These are phyloP conservation scores for Formica exsecta DNA, from an alignment of 1,140 invertebrate genomes.

Conservation along the genomic window DNA sequence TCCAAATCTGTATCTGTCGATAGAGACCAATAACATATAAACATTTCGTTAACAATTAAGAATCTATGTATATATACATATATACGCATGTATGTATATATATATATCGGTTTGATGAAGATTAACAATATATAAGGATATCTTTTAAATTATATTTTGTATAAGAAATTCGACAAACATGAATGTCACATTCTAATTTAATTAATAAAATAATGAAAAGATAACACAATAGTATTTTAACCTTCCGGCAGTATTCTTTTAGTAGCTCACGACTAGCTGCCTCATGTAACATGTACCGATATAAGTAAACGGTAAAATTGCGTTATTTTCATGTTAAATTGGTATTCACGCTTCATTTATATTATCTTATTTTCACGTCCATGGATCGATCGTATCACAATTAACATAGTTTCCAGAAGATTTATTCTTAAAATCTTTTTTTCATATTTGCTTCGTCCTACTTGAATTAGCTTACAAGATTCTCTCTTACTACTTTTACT, in stretches of 20 bases:
- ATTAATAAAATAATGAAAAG: background rate
- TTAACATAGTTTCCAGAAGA: background rate
- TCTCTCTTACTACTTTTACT: background rate
- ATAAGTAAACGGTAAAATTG: background rate
- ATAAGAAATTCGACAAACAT: background rate
- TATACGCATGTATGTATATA: too few species aligned
- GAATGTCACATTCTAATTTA: background rate
- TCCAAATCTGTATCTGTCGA: constrained; percentile 87
- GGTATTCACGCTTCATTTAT: background rate
- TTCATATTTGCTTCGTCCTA: background rate
- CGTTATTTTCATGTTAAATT: constrained; percentile 1
- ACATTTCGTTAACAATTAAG: background rate
- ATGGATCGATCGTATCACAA: background rate
- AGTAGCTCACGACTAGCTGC: background rate
- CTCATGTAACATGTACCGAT: constrained; percentile 23
- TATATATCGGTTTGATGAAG: background rate
- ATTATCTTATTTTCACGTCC: constrained; percentile 13
- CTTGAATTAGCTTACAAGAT: background rate
- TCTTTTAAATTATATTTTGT: background rate
- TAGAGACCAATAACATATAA: constrained; percentile 11
- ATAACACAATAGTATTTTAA: constrained; percentile 2
- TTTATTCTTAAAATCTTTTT: background rate
- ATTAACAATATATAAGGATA: background rate
- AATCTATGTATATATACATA: background rate
- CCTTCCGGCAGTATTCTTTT: background rate